Conservation (phyloP, 2,888 invertebrate genomes). For the Eilema depressum region DNA sequence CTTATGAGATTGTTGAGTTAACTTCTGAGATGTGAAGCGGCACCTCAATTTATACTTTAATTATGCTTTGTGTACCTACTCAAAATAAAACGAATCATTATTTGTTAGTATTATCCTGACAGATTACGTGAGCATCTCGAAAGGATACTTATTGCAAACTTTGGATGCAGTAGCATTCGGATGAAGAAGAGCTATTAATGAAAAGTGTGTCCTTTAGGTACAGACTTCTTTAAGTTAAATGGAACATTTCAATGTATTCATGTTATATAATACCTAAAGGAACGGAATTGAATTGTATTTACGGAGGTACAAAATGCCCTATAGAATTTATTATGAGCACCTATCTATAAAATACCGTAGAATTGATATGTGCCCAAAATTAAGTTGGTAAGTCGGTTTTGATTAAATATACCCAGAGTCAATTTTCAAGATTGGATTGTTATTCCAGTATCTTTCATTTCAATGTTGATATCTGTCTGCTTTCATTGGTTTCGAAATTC, state of each 20-base stretch:
- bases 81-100: neutral
- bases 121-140: too few relatives aligned
- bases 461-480: slow-evolving; percentile 28
- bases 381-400: neutral
- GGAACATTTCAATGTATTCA: too few relatives aligned
- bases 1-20: neutral
- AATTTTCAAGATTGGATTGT: slow-evolving; percentile 49
- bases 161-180: too few relatives aligned
- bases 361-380: neutral
- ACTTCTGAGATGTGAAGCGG: neutral
- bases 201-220: too few relatives aligned
- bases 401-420: slow-evolving; percentile 2
- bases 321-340: too few relatives aligned
- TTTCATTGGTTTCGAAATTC: slow-evolving; percentile 20
- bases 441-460: slow-evolving; percentile 50
- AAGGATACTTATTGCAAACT: neutral
- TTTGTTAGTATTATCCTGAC: neutral
- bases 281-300: too few relatives aligned
- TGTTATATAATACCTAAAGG: too few relatives aligned
- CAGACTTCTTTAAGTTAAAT: too few relatives aligned
- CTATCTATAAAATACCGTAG: neutral
- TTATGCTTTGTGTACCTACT: too few relatives aligned
- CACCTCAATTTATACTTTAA: neutral
- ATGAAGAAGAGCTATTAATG: too few relatives aligned
- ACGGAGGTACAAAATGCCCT: too few relatives aligned